A percentile compares a stretch with the other conserved stretches of the same genome.
phyloP scores from a whole-genome alignment of 1,140 invertebrate genomes.

The Idris sp. region DNA sequence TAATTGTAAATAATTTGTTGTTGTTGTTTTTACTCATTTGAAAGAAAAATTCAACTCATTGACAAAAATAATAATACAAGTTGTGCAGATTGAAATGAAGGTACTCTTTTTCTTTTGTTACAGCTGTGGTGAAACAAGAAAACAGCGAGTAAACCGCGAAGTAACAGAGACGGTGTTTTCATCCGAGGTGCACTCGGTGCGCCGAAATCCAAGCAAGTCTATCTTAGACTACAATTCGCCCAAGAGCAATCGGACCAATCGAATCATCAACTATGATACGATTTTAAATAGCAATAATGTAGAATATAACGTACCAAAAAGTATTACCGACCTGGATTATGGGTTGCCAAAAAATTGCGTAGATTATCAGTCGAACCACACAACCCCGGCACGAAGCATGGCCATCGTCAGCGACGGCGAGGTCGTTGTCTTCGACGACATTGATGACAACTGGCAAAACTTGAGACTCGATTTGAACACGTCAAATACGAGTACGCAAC shows the following conservation, averaged over 20 bases:
- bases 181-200: conserved; percentile 81
- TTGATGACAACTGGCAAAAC: conserved; percentile 86
- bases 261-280: conserved; percentile 75
- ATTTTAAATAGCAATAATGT: conserved; percentile 78
- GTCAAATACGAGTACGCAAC: conserved; percentile 61
- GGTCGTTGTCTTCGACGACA: conserved; percentile 90
- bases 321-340: conserved; percentile 76
- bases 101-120: too few relatives aligned
- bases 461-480: conserved; percentile 71
- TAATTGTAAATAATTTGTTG: too few relatives aligned
- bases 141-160: conserved; percentile 78
- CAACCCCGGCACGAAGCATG: conserved; percentile 75
- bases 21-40: too few relatives aligned
- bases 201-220: conserved; percentile 75
- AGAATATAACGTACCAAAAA: conserved; percentile 75
- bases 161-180: conserved; percentile 83
- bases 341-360: conserved; percentile 75
- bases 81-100: too few relatives aligned
- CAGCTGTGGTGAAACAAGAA: conserved; percentile 79
- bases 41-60: too few relatives aligned
- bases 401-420: conserved; percentile 83
- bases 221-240: conserved; percentile 76
- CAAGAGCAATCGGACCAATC: conserved; percentile 71
- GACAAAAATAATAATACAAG: too few relatives aligned
- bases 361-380: conserved; percentile 76